Conservation (phyloP, 2,113 vertebrate genomes). For the Marcusenius ussheri region DNA sequence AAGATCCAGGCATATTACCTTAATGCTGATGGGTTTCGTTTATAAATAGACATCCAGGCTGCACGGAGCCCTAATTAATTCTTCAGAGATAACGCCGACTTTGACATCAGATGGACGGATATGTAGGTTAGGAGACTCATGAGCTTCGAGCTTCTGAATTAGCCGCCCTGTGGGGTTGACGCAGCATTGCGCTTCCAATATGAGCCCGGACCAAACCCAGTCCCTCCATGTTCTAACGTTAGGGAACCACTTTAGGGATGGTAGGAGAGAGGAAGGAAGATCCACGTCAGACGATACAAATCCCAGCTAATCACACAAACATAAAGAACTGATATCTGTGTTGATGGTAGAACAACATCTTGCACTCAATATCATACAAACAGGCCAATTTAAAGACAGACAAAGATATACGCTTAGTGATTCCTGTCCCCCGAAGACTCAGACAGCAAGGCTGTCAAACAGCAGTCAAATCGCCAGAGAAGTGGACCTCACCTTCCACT, state of each 20-base stretch:
- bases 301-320: neutral
- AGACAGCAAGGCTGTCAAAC: neutral
- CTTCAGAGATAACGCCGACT: neutral
- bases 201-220: neutral
- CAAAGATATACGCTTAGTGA: neutral
- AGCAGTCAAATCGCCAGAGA: conserved; percentile 28
- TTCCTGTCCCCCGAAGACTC: neutral
- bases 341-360: neutral
- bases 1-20: neutral
- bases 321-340: neutral
- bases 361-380: neutral
- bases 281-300: neutral
- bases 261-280: neutral
- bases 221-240: neutral
- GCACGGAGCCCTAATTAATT: neutral
- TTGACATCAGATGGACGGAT: neutral
- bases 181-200: neutral
- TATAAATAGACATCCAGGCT: conserved; percentile 15
- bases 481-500: neutral
- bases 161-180: neutral
- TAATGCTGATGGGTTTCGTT: conserved; percentile 6
- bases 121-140: neutral
- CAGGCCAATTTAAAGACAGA: neutral
- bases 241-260: neutral
- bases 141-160: neutral